Percentiles rank a stretch among this genome's conserved stretches.
Evolutionary conservation across 2,113 vertebrate genomes (phyloP).

Genomic region (Myanophis thanlyinensis): DNA sequence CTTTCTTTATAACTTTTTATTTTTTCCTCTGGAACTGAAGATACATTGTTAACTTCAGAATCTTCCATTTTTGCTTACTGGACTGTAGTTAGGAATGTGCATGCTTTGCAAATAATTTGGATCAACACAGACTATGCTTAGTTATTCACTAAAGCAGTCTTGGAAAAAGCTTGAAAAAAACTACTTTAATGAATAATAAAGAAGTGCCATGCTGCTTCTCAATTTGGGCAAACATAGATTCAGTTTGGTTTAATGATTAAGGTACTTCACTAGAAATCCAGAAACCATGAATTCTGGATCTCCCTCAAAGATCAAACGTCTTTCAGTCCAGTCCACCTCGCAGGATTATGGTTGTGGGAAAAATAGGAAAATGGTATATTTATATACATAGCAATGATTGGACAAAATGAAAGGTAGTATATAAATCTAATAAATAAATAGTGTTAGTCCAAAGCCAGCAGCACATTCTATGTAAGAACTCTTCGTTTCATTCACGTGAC

Average conservation of each 20-base stretch:
- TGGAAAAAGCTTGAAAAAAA: background rate
- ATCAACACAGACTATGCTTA: background rate
- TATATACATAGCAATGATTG: background rate
- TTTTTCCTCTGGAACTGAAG: background rate
- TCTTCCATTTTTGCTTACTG: background rate
- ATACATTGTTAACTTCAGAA: background rate
- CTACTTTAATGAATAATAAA: background rate
- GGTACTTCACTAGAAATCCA: background rate
- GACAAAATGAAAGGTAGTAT: background rate
- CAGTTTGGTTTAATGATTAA: background rate
- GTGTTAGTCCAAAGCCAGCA: background rate
- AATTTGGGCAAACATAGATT: background rate
- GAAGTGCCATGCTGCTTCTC: background rate
- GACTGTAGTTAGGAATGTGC: background rate
- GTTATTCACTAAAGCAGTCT: background rate
- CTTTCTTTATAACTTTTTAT: background rate
- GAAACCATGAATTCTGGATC: background rate
- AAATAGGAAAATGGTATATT: background rate
- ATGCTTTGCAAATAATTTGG: background rate
- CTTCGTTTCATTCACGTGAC: background rate
- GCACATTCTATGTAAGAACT: background rate
- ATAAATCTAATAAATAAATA: background rate
- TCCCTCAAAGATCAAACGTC: background rate
- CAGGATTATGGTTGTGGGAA: background rate
- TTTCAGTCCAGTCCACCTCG: background rate